Percentiles rank a stretch among this genome's conserved stretches.
Conservation (phyloP, 1,140 invertebrate species). For the Epicauta chinensis region DNA sequence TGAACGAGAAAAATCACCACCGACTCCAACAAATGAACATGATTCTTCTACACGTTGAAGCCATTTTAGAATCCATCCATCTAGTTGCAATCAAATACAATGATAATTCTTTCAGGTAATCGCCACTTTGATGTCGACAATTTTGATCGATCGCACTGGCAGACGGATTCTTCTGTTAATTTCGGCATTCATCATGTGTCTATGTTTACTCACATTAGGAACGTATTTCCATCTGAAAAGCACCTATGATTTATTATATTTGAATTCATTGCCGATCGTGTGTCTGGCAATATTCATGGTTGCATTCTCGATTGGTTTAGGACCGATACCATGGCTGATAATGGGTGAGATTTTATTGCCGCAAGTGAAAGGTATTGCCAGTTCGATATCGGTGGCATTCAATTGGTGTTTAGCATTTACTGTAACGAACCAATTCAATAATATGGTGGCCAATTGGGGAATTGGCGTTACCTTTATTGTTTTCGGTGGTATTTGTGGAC, state of each 20-base stretch:
- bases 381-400: slow-evolving; percentile 44
- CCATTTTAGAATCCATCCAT: too few relatives aligned
- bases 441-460: slow-evolving; percentile 43
- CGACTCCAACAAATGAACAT: too few relatives aligned
- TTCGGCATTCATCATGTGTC: slow-evolving; percentile 44
- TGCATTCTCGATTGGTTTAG: slow-evolving; percentile 58
- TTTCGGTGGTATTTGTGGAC: slow-evolving; percentile 47
- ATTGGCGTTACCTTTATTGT: slow-evolving; percentile 49
- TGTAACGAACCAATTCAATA: slow-evolving; percentile 47
- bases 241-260: slow-evolving; percentile 13
- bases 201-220: slow-evolving; percentile 40
- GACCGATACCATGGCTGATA: slow-evolving; percentile 47
- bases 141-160: slow-evolving; percentile 46
- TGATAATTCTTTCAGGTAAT: slow-evolving; percentile 40
- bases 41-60: too few relatives aligned
- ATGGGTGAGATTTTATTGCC: slow-evolving; percentile 43
- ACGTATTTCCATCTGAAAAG: slow-evolving; percentile 41
- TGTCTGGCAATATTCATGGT: slow-evolving; percentile 69
- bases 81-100: too few relatives aligned
- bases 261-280: slow-evolving; percentile 49
- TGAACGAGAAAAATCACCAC: too few relatives aligned
- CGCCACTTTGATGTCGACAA: slow-evolving; percentile 43
- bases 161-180: slow-evolving; percentile 50
- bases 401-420: slow-evolving; percentile 53
- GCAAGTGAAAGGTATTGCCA: slow-evolving; percentile 48